phyloP scores from a whole-genome alignment of 2,113 vertebrate genomes.

The Entelurus aequoreus region DNA sequence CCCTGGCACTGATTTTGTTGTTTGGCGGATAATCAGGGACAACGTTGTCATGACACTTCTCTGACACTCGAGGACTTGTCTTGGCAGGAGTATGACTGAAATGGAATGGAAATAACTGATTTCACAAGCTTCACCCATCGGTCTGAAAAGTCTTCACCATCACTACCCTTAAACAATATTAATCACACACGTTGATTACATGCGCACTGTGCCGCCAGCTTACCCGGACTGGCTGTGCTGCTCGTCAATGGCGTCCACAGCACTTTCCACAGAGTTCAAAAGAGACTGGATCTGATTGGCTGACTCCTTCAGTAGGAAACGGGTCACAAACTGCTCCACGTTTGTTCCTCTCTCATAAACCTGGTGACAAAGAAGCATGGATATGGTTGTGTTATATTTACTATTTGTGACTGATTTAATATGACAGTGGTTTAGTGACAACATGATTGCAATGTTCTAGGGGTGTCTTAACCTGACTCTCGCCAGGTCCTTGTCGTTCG shows the following conservation, averaged over 20 bases:
- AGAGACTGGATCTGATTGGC: conserved; percentile 95
- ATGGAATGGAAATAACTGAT: neutral
- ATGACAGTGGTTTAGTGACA: too few relatives aligned
- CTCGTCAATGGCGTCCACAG: conserved; percentile 92
- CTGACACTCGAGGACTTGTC: conserved; percentile 60
- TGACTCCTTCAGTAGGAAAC: conserved; percentile 93
- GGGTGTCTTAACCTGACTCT: neutral
- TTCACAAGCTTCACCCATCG: too few relatives aligned
- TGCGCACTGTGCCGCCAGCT: conserved; percentile 13
- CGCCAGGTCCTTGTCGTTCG: too few relatives aligned
- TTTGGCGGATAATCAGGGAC: conserved; percentile 75
- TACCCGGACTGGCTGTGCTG: conserved; percentile 87
- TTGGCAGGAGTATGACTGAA: conserved; percentile 78
- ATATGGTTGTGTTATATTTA: neutral
- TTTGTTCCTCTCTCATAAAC: conserved; percentile 90
- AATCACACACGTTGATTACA: neutral
- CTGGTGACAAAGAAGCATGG: conserved; percentile 54
- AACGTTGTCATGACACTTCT: conserved; percentile 71
- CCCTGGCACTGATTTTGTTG: conserved; percentile 74
- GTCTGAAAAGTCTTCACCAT: too few relatives aligned
- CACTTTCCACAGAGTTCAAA: conserved; percentile 93
- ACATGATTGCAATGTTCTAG: too few relatives aligned
- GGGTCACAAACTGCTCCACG: conserved; percentile 95
- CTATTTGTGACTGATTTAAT: too few relatives aligned
- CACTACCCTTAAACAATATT: neutral